Percentiles rank a stretch among this genome's conserved stretches.
phyloP scores from a whole-genome alignment of 2,888 invertebrate genomes.

The Crematogaster levior region DNA sequence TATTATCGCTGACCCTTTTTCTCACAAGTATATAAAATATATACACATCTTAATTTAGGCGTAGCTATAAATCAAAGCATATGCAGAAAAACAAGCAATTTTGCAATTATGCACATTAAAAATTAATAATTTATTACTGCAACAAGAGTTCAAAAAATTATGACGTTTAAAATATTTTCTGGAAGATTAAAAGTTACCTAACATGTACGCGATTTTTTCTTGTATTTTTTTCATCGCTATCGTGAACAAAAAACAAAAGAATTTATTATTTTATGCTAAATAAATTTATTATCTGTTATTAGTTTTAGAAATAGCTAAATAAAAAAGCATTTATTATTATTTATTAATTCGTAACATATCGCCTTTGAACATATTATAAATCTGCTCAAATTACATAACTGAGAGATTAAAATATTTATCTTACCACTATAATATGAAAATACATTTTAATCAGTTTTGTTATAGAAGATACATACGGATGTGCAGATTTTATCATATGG shows the following conservation, averaged over 20 bases:
- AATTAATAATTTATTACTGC: conserved; percentile 1
- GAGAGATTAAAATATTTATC: not conserved
- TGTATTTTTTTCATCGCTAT: not conserved
- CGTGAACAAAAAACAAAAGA: not conserved
- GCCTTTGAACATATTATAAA: not conserved
- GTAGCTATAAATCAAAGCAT: not conserved
- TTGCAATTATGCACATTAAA: not conserved
- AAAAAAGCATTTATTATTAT: not conserved
- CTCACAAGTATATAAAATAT: conserved; percentile 18
- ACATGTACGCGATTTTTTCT: no score
- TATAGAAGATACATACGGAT: not conserved
- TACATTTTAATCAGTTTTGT: not conserved
- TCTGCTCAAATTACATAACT: not conserved
- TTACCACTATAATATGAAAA: not conserved
- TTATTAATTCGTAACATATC: no score
- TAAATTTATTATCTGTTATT: not conserved
- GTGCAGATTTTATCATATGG: no score
- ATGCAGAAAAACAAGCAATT: not conserved
- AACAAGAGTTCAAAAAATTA: not conserved
- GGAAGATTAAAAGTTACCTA: no score
- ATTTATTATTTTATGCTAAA: not conserved
- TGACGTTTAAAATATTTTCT: conserved; percentile 5
- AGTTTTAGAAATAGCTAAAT: not conserved
- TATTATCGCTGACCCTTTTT: conserved; percentile 55
- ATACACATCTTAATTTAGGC: conserved; percentile 5